Base-by-base conservation (phyloP, 2,888 invertebrate species). In the Coronaproctus castanopsis region DNA sequence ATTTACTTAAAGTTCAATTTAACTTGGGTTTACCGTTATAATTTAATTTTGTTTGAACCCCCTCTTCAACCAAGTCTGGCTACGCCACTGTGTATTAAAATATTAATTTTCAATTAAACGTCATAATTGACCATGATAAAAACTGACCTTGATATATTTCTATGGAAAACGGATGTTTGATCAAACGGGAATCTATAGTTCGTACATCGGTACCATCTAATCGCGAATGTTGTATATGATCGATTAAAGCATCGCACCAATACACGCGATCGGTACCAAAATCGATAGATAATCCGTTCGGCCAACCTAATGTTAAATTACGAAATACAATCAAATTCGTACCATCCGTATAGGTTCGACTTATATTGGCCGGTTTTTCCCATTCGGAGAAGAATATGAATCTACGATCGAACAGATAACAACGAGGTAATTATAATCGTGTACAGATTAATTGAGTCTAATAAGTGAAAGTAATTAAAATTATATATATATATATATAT, bases 241-340 rank as follows among this genome's bases (percentile, higher is more conserved):
- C 96, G 5, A 96, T 76, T 1, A 93, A 73, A 2, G 96, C 96
- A 70, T 97, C 97, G 68, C 93, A 95, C 96, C 97, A 97, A 72
- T 96, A 97, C 0, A 97, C 76, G 18, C 93, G 78, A 71, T 95
- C 86, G 20, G 81, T 80, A 49, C 78, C 78, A 69, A 88, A 91
- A 72, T 97, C 97, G 63, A 97, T 87, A 1, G 92, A 88, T 2
- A 97, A 74, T 0, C 96, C 96, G 70, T 97, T 97, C 0, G 97
- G 97, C 96, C 96, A 97, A 2, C 95, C 95, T 0, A 96, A 76
- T 0, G 93, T 87, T 0, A 92, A 81, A 68, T 91, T 88, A 65
- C 85, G 83, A 69, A 96, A 95, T 0, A 92, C 87, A 2, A 87
- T 75, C 21, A 92, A 75, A 65, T 86, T 86, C 0, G 81, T 82